Conservation (phyloP, 2,113 vertebrate genomes). For the Saiga tatarica region DNA sequence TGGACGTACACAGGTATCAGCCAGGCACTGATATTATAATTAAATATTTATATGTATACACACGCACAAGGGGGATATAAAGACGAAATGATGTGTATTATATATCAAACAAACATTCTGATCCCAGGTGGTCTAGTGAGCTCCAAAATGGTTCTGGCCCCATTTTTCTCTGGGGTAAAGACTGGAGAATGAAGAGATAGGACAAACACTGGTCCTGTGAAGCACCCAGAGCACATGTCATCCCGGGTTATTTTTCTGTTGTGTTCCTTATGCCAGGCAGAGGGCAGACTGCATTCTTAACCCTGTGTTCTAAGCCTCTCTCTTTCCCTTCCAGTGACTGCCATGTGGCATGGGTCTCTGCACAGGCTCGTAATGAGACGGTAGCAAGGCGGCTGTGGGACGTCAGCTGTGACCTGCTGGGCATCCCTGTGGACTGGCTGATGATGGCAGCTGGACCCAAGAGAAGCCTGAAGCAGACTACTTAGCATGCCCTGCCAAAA, state of each 20-base stretch:
- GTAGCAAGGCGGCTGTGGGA: conserved; percentile 91
- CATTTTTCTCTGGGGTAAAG: not conserved
- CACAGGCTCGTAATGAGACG: conserved; percentile 88
- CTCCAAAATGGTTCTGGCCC: not conserved
- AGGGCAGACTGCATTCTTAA: not conserved
- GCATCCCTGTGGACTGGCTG: conserved; percentile 89
- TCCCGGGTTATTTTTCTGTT: not conserved
- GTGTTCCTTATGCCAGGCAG: not conserved
- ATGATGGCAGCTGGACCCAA: not conserved
- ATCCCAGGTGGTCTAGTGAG: not conserved
- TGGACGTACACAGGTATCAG: not conserved
- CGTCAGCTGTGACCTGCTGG: conserved; percentile 91
- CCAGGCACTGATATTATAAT: not conserved
- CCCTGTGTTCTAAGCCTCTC: not conserved
- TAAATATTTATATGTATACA: not conserved
- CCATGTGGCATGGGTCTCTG: conserved; percentile 87
- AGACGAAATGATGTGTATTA: not conserved
- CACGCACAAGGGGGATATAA: not conserved
- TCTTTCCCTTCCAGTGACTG: conserved; percentile 88
- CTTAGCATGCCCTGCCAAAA: not conserved
- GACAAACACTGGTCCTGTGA: not conserved
- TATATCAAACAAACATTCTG: not conserved
- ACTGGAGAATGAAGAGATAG: not conserved
- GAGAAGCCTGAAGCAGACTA: not conserved
- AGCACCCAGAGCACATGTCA: not conserved